Evolutionary conservation across 30 jellyfish, hydroid and myxozoan genomes (phyloP).

Genomic region (Cassiopea andromeda): DNA sequence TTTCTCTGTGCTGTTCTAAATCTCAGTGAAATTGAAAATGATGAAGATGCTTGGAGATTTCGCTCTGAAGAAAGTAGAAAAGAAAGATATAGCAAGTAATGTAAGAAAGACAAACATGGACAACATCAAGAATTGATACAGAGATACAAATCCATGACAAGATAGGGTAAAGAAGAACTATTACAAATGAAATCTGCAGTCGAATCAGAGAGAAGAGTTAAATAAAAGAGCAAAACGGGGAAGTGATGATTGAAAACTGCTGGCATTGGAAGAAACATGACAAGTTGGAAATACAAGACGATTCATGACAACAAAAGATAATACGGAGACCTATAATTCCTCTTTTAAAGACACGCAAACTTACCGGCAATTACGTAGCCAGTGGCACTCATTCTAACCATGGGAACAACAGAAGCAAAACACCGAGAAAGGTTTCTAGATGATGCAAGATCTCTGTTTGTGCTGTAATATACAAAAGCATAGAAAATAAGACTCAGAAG

Average conservation of each 20-base stretch:
- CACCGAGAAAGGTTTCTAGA: constrained; percentile 74
- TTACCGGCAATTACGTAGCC: constrained; percentile 68
- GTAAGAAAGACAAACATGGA: neutral
- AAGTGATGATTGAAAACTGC: no score
- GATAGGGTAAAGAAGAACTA: no score
- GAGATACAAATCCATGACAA: no score
- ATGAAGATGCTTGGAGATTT: constrained; percentile 4
- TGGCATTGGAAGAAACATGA: no score
- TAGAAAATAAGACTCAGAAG: neutral
- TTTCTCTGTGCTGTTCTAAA: constrained; percentile 51
- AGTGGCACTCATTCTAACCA: constrained; percentile 46
- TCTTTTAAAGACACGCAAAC: neutral
- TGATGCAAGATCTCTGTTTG: constrained; percentile 26
- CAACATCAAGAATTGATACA: neutral
- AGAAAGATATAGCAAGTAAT: neutral
- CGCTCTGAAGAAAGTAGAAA: constrained; percentile 19
- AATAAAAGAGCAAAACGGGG: neutral
- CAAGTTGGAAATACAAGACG: no score
- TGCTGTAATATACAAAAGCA: constrained; percentile 11
- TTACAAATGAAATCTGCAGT: neutral
- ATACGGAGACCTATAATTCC: no score
- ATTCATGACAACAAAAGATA: no score
- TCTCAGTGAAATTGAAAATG: constrained; percentile 45
- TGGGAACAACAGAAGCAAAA: constrained; percentile 63
- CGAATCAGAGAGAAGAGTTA: neutral